Conservation (phyloP, 2,113 vertebrate genomes). For the Bostrychus sinensis region DNA sequence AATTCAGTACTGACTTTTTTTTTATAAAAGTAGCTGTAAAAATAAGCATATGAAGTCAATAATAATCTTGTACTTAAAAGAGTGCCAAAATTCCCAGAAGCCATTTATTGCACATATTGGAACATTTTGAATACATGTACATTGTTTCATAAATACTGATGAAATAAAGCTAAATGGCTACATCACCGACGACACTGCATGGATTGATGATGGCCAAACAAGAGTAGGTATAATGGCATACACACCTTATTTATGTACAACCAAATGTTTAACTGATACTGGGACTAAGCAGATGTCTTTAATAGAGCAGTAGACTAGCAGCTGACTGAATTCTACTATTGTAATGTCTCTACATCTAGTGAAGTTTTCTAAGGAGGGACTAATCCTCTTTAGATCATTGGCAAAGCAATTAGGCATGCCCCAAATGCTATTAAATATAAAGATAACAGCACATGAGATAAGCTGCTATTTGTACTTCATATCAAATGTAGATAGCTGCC, state of each 20-base stretch:
- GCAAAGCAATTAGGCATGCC: constrained; percentile 77
- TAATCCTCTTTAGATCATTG: constrained; percentile 78
- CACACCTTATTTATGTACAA: not conserved
- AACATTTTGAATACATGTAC: constrained; percentile 36
- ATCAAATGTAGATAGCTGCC: constrained; percentile 77
- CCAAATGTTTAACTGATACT: constrained; percentile 12
- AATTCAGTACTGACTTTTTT: too few species aligned
- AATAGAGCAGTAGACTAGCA: constrained; percentile 30
- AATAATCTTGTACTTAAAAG: constrained; percentile 4
- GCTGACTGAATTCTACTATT: constrained; percentile 47
- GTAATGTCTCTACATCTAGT: constrained; percentile 61
- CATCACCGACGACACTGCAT: constrained; percentile 23
- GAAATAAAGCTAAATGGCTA: constrained; percentile 34
- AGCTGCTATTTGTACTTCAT: constrained; percentile 72
- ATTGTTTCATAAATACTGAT: constrained; percentile 27
- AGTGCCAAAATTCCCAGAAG: constrained; percentile 4
- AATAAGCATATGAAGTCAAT: not conserved
- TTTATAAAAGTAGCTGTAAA: not conserved
- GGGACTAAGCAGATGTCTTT: constrained; percentile 17
- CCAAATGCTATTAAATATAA: constrained; percentile 69
- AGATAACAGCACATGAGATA: constrained; percentile 74
- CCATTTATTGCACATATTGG: constrained; percentile 60
- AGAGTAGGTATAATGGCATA: not conserved
- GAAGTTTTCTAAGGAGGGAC: constrained; percentile 53
- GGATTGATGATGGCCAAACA: constrained; percentile 17